Conservation (phyloP, 2,113 vertebrate species). For the Embiotoca jacksoni region DNA sequence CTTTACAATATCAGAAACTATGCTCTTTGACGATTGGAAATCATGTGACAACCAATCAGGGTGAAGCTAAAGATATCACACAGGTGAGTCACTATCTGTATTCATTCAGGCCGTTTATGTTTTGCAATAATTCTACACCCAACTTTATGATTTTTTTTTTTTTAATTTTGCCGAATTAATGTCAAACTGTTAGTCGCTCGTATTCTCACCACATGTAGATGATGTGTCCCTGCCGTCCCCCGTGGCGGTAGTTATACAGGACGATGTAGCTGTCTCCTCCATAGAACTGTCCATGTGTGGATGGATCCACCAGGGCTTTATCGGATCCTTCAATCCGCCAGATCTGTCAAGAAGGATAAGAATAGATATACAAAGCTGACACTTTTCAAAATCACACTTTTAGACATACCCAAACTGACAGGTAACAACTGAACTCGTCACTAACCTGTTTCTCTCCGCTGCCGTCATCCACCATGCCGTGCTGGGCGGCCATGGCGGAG, state of each 20-base stretch:
- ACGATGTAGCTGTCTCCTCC: constrained; percentile 98
- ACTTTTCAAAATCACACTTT: too few species aligned
- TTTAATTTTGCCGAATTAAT: too few species aligned
- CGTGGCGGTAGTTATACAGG: constrained; percentile 90
- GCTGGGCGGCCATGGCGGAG: constrained; percentile 94
- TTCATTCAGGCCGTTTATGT: too few species aligned
- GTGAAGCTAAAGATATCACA: too few species aligned
- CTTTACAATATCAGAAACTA: too few species aligned
- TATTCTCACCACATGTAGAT: constrained; percentile 96
- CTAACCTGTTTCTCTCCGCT: constrained; percentile 90
- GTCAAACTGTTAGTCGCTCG: neutral
- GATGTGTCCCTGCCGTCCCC: constrained; percentile 91
- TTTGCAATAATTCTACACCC: too few species aligned
- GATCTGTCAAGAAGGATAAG: constrained; percentile 82
- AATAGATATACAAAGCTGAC: neutral
- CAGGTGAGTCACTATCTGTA: too few species aligned
- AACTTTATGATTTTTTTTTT: too few species aligned
- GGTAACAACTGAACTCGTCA: too few species aligned
- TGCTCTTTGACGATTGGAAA: too few species aligned
- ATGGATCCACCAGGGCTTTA: constrained; percentile 88
- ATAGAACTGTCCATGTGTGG: constrained; percentile 92
- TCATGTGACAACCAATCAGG: too few species aligned
- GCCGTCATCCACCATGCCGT: constrained; percentile 96
- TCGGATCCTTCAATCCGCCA: constrained; percentile 93
- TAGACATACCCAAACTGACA: too few species aligned